Evolutionary conservation across 2,888 invertebrate species (phyloP), one percentile per base, ranked within the genome.

Genomic region (Macrophya annulata): DNA sequence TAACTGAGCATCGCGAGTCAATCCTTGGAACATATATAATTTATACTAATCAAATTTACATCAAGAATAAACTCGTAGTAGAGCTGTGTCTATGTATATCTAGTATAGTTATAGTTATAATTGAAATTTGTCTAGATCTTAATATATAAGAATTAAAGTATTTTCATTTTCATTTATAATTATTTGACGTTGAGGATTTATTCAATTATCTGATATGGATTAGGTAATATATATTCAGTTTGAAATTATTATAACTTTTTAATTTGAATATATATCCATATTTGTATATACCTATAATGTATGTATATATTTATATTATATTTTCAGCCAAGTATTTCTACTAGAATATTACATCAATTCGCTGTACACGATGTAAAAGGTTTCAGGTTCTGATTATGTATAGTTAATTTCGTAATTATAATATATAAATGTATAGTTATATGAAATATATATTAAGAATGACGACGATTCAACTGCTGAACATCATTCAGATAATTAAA

Each of bases 151-250:
- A n/a, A 48, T 17, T 6, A 37, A 31, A 21, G 40, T 45, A 31
- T 31, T 31, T 31, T 31, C 31, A 31, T 31, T 5, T 74, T 74
- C 10, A 55, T 43, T 55, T 25, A 62, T 59, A 21, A 21, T 59
- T 62, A 59, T 62, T 62, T 81, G 59, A 81, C 81, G 40, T 40
- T 15, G 81, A 81, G 81, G 81, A 81, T 81, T 81, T 21, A 21
- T 81, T 62, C 43, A 43, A 81, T 51, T 51, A 31, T 31, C 55
- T 77, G 77, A 77, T 77, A 77, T 77, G 77, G 55, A 2, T 31
- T 31, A 31, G 31, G 1, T 31, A 31, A 62, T 6, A 62, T 59
- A 59, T 59, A n/a, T 71, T 25, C 71, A 71, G 37, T 71, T 40
- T 15, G 9, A n/a, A 55, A 37, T 55, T 55, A n/a, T n/a, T 59